These are phyloP conservation scores for Drosophila paramelanica DNA, from an alignment of 2,888 invertebrate genomes.

Conservation along the genomic window DNA sequence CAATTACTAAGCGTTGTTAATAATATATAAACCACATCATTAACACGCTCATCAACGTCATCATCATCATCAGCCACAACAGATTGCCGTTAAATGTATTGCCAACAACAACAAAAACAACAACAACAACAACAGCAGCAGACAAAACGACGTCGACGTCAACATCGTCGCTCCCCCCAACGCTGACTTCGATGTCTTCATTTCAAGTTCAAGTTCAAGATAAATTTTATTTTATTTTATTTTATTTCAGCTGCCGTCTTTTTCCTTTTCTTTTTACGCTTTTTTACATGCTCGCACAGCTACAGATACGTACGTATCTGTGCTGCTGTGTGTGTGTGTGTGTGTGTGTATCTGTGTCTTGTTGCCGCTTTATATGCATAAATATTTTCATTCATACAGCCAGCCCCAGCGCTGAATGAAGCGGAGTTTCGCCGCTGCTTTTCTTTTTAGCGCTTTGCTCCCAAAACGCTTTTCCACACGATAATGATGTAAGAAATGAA, in stretches of 20 bases:
- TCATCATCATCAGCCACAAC: conserved; percentile 25
- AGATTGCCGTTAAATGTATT: conserved; percentile 52
- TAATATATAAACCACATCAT: conserved; percentile 29
- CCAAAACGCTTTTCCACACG: conserved; percentile 28
- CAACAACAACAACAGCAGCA: conserved; percentile 29
- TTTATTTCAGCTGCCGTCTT: conserved; percentile 64
- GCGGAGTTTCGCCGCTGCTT: conserved; percentile 6
- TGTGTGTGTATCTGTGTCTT: conserved; percentile 44
- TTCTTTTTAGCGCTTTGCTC: conserved; percentile 2
- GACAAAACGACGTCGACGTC: conserved; percentile 26
- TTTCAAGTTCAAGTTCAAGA: conserved; percentile 84
- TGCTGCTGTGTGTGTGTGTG: conserved; percentile 27
- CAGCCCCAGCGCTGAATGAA: conserved; percentile 41
- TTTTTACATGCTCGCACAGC: conserved; percentile 65
- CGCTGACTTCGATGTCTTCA: conserved; percentile 66
- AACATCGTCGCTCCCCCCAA: conserved; percentile 7
- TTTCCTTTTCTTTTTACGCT: conserved; percentile 59
- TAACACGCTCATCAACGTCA: conserved; percentile 33
- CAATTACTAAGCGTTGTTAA: conserved; percentile 2
- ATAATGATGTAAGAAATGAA: conserved; percentile 14
- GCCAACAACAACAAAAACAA: conserved; percentile 36
- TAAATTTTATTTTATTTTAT: conserved; percentile 81
- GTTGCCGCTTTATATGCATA: conserved; percentile 67
- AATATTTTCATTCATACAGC: conserved; percentile 74
- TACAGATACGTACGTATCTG: conserved; percentile 18